These are phyloP conservation scores for Zenarchopterus dispar DNA, from an alignment of 2,797 vertebrate species.

Conservation along the genomic window DNA sequence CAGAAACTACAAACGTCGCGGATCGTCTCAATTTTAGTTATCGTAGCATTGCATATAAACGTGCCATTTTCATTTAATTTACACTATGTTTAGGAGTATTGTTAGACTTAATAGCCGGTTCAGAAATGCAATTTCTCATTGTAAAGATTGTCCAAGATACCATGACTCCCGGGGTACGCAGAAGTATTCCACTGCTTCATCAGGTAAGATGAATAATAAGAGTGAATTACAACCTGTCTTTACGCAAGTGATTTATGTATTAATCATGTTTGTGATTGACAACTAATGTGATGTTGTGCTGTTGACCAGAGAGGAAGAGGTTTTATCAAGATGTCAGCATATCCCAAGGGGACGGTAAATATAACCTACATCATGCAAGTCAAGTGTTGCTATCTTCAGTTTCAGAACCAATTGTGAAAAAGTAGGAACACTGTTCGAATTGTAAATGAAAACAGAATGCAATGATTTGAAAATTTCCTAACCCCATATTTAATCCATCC, in stretches of 20 bases:
- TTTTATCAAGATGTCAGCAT: slow-evolving; percentile 95
- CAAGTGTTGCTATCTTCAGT: no score
- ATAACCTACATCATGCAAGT: no score
- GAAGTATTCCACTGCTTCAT: slow-evolving; percentile 68
- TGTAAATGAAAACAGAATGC: no score
- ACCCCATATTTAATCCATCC: no score
- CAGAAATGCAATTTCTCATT: slow-evolving; percentile 34
- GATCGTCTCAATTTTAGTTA: not conserved
- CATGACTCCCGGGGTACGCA: slow-evolving; percentile 24
- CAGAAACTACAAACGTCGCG: not conserved
- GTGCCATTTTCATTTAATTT: not conserved
- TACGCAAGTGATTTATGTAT: not conserved
- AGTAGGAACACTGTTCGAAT: no score
- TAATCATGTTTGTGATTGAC: not conserved
- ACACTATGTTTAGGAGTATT: slow-evolving; percentile 72
- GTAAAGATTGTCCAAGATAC: slow-evolving; percentile 32
- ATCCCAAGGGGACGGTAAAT: slow-evolving; percentile 92
- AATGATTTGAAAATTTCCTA: no score
- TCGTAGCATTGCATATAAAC: slow-evolving; percentile 16
- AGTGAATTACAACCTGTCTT: not conserved
- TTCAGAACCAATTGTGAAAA: no score
- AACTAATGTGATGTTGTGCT: slow-evolving; percentile 17
- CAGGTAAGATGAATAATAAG: slow-evolving; percentile 63
- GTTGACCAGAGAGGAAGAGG: slow-evolving; percentile 87
- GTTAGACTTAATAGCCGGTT: slow-evolving; percentile 57